Conservation (phyloP, 2,113 vertebrate genomes). For the Desmodus rotundus region DNA sequence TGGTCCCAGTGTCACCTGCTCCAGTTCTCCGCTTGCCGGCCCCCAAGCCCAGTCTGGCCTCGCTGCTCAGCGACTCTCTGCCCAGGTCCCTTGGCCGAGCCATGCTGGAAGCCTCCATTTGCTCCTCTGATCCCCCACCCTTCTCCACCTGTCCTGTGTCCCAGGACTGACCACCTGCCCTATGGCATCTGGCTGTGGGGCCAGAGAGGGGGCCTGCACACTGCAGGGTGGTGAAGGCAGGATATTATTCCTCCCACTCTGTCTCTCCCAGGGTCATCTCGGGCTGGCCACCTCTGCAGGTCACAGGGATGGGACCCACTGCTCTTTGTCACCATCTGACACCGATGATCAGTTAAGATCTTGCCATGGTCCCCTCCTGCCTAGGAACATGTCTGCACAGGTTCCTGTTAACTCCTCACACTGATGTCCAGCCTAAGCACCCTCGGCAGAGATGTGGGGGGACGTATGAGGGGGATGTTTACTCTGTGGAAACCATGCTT, state of each 20-base stretch:
- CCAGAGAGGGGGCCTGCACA: background rate
- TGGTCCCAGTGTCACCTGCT: background rate
- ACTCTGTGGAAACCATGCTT: background rate
- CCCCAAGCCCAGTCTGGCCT: background rate
- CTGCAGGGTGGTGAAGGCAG: background rate
- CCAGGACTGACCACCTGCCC: background rate
- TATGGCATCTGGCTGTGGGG: background rate
- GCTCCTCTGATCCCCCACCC: background rate
- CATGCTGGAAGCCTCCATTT: background rate
- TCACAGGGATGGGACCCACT: background rate
- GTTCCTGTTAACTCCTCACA: background rate
- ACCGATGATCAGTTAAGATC: too few relatives aligned
- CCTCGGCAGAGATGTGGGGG: background rate
- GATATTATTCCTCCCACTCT: background rate
- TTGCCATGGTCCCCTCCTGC: background rate
- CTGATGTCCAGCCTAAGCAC: background rate
- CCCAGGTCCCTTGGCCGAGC: background rate
- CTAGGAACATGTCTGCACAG: background rate
- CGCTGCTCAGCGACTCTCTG: background rate
- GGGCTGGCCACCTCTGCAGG: background rate
- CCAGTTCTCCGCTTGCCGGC: fast-evolving
- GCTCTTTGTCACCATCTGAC: background rate
- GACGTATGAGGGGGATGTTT: background rate
- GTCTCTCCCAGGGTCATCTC: background rate
- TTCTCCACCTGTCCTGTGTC: background rate